These are phyloP conservation scores for Hycleus phaleratus DNA, from an alignment of 1,140 invertebrate genomes.

Conservation along the genomic window DNA sequence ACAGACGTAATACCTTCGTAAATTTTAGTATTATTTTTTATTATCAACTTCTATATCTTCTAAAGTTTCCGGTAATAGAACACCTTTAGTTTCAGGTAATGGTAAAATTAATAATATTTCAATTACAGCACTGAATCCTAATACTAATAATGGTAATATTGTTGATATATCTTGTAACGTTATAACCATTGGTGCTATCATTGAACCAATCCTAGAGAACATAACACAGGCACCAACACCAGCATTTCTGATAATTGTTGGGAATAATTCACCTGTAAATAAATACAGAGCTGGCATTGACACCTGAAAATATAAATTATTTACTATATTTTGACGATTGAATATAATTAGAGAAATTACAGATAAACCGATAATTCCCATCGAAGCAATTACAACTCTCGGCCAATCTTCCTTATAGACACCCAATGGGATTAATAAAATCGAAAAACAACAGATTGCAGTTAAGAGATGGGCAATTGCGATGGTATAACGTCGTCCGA, in stretches of 20 bases:
- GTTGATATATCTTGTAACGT: conserved; percentile 46
- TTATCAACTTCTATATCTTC: conserved; percentile 54
- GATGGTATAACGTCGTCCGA: conserved; percentile 56
- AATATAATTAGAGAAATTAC: conserved; percentile 33
- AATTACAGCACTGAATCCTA: conserved; percentile 52
- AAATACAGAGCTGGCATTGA: conserved; percentile 39
- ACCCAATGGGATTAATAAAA: conserved; percentile 45
- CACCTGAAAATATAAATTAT: conserved; percentile 18
- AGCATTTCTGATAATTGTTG: conserved; percentile 58
- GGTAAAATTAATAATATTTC: conserved; percentile 53
- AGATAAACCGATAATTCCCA: conserved; percentile 60
- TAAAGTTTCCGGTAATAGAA: conserved; percentile 64
- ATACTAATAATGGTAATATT: conserved; percentile 54
- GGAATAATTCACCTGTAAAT: conserved; percentile 61
- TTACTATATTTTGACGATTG: background rate
- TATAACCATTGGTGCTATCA: conserved; percentile 56
- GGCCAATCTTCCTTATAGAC: conserved; percentile 42
- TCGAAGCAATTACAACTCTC: conserved; percentile 50
- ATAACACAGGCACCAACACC: conserved; percentile 56
- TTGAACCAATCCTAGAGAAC: conserved; percentile 56
- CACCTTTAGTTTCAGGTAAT: conserved; percentile 66
- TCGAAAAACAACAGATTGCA: conserved; percentile 51
- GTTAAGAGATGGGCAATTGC: conserved; percentile 52
- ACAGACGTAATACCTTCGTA: too few relatives aligned
- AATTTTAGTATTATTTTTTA: background rate